Evolutionary conservation across 2,888 invertebrate species (phyloP), one percentile per base, ranked within the genome.

Genomic region (Latrodectus hesperus): DNA sequence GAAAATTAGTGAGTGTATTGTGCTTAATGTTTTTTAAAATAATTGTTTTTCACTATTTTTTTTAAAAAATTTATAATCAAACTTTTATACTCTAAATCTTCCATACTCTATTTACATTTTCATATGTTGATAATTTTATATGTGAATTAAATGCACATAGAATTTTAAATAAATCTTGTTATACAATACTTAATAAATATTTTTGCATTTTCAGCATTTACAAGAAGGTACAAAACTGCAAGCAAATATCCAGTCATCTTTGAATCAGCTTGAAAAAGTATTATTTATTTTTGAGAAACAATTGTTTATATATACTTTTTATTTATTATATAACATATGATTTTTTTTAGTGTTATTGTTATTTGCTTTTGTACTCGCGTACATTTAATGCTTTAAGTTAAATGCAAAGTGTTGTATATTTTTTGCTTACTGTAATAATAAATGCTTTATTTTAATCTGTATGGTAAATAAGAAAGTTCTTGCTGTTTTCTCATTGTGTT

Each of bases 171-270:
- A 22, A 22, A 22, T 22, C 1, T 22, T 22, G 22, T 22, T 22
- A 22, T 22, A 22, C 22, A 22, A 9, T 70, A 26, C 22, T 76
- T 16, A 14, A 60, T 65, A 49, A 51, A 17, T 70, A 6, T 51
- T 2, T 26, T 67, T 71, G 53, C 52, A 97, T 97, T 91, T 89
- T 90, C 91, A 95, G 94, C 94, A 95, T 91, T 93, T 96, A 90
- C 94, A 94, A 91, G 96, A 96, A 92, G 96, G 96, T 82, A 93
- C 95, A 60, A 94, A 94, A 91, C 93, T 96, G 91, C 95, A 95
- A 92, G 94, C 95, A 90, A 94, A 94, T 90, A 93, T 96, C 89
- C 93, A 94, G 90, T 93, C 94, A 90, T 96, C 96, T 92, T 94
- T 96, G 90, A 94, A 94, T 81, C 94, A 94, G 89, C 93, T 96